These are phyloP conservation scores for Diabrotica virgifera DNA, from an alignment of 1,140 invertebrate species.

Conservation along the genomic window DNA sequence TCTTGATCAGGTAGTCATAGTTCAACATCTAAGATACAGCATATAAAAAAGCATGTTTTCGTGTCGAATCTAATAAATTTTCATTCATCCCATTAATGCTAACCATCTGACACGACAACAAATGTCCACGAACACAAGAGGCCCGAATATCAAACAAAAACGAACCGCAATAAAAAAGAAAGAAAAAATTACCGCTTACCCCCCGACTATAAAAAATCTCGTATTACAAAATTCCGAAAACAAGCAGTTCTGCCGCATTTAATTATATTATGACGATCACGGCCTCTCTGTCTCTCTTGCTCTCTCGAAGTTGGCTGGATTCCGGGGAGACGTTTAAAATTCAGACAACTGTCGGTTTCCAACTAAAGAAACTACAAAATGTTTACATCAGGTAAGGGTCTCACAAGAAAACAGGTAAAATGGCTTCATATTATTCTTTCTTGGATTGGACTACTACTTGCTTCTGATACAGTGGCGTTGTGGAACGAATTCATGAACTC, in stretches of 20 bases:
- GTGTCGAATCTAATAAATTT: not conserved
- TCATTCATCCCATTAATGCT: not conserved
- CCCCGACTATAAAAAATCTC: slow-evolving; percentile 11
- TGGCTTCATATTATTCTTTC: slow-evolving; percentile 20
- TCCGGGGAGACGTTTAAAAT: slow-evolving; percentile 18
- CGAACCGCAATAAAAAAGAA: not conserved
- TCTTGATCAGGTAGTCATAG: too few species aligned
- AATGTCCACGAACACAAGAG: slow-evolving; percentile 2
- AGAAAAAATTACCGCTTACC: slow-evolving; percentile 1
- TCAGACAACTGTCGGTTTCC: slow-evolving; percentile 16
- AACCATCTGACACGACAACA: slow-evolving; percentile 1
- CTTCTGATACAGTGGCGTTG: slow-evolving; percentile 1
- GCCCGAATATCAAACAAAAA: slow-evolving; percentile 1
- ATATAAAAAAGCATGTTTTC: not conserved
- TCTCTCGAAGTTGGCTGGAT: slow-evolving; percentile 9
- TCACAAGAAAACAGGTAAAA: slow-evolving; percentile 16
- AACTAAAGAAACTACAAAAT: slow-evolving; percentile 17
- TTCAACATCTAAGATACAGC: not conserved
- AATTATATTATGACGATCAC: slow-evolving; percentile 18
- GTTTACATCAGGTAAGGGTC: slow-evolving; percentile 20
- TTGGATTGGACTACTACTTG: not conserved
- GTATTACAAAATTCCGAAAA: slow-evolving; percentile 21
- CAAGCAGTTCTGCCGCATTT: slow-evolving; percentile 16
- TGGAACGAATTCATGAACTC: not conserved
- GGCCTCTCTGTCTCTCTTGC: not conserved